Percentiles rank a stretch among this genome's conserved stretches.
Conservation (phyloP, 2,797 vertebrate species). For the Allobates femoralis region DNA sequence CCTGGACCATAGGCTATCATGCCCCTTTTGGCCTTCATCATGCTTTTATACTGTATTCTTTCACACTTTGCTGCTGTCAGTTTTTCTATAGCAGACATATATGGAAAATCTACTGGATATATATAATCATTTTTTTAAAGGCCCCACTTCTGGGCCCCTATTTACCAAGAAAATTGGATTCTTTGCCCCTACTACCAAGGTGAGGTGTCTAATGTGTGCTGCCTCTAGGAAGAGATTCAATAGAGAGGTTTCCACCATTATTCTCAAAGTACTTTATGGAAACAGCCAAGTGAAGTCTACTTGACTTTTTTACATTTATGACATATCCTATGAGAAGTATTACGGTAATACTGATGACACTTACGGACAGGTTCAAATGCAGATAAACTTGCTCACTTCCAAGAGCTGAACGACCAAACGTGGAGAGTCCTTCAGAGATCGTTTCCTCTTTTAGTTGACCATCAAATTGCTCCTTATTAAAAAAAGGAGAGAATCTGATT, state of each 20-base stretch:
- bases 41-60: too few relatives aligned
- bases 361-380: conserved; percentile 83
- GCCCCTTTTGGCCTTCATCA: too few relatives aligned
- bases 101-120: too few relatives aligned
- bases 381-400: conserved; percentile 82
- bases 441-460: conserved; percentile 77
- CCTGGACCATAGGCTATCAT: too few relatives aligned
- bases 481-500: neutral
- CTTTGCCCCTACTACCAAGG: neutral
- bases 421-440: conserved; percentile 75
- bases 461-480: conserved; percentile 69
- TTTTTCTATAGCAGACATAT: too few relatives aligned
- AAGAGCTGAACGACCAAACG: conserved; percentile 75
- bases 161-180: neutral
- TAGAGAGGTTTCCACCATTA: neutral
- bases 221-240: neutral
- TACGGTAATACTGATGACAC: conserved; percentile 67
- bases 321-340: neutral
- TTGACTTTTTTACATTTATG: neutral
- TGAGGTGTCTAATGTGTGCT: neutral
- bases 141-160: neutral
- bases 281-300: neutral
- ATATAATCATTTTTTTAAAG: neutral
- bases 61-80: too few relatives aligned
- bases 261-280: neutral